These are phyloP conservation scores for Montifringilla adamsi DNA, from an alignment of 2,113 vertebrate species.

Conservation along the genomic window DNA sequence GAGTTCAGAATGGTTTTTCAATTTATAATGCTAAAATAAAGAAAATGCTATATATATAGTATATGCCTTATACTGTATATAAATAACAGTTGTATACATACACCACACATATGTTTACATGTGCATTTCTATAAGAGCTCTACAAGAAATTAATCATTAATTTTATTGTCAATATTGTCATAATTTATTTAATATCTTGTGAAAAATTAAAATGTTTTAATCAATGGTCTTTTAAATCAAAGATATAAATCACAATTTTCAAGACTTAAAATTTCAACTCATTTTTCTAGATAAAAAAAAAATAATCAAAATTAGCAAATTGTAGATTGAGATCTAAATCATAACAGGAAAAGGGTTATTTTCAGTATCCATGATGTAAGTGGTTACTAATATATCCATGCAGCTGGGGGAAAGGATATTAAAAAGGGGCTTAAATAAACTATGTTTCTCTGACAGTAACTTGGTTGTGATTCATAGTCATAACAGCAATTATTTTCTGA, in stretches of 20 bases:
- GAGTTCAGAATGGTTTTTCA: neutral
- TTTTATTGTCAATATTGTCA: neutral
- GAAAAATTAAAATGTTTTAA: neutral
- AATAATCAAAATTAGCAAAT: neutral
- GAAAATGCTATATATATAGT: neutral
- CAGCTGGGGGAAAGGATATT: neutral
- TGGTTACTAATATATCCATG: conserved; percentile 3
- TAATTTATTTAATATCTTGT: neutral
- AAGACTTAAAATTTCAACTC: neutral
- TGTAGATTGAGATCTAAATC: neutral
- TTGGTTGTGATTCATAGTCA: conserved; percentile 9
- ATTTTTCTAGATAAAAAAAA: neutral
- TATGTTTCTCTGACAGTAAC: neutral
- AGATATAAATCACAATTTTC: neutral
- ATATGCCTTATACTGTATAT: neutral
- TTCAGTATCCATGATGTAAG: conserved; percentile 12
- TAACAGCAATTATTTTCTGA: neutral
- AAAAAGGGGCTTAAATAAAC: neutral
- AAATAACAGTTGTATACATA: neutral
- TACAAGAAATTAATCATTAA: neutral
- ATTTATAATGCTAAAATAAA: neutral
- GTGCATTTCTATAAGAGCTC: neutral
- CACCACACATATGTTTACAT: neutral
- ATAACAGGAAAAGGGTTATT: conserved; percentile 38
- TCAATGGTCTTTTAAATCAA: neutral